Evolutionary conservation across 2,113 vertebrate genomes (phyloP), one percentile per base, ranked within the genome.

Genomic region (Antennarius striatus): DNA sequence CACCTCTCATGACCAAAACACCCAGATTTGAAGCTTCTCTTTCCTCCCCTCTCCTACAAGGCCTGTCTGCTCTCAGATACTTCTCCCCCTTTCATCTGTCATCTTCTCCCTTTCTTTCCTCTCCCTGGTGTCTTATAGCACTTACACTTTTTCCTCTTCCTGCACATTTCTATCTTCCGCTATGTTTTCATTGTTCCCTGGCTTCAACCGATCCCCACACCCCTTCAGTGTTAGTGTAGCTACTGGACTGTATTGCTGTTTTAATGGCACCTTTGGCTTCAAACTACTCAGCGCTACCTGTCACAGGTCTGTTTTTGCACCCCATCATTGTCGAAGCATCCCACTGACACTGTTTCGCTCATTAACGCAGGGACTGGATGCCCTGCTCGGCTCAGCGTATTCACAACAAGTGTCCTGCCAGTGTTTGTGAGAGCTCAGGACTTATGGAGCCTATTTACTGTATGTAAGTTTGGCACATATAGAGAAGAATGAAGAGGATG

Each of bases 231-330:
- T 71, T 48, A 65, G 67, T 58, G 69, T 75, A 68, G 72, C 64
- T 56, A 75, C 64, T 71, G 71, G 65, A 55, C 54, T 13, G 3
- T 72, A 71, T 63, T 53, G 49, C 54, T 63, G 43, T 79, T 54
- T 80, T 85, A 84, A 79, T 87, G 79, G 53, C 68, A 58, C 62
- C 76, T 73, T 73, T 63, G 64, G 71, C 84, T 81, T 88, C 77
- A 82, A 71, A 69, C 71, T 54, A 1, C 57, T 65, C 75, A 9
- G 55, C 14, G 53, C 71, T 83, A 58, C 77, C 85, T 89, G 86
- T 91, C 91, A 90, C 71, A 45, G 77, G 73, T 80, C 61, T 64
- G 78, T 71, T 73, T 81, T 68, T 75, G 77, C 62, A 59, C 78
- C 49, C 76, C 57, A 48, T 89, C 80, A 80, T 71, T 48, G 72